Evolutionary conservation across 2,113 vertebrate species (phyloP).

Genomic region (Takifugu bimaculatus): DNA sequence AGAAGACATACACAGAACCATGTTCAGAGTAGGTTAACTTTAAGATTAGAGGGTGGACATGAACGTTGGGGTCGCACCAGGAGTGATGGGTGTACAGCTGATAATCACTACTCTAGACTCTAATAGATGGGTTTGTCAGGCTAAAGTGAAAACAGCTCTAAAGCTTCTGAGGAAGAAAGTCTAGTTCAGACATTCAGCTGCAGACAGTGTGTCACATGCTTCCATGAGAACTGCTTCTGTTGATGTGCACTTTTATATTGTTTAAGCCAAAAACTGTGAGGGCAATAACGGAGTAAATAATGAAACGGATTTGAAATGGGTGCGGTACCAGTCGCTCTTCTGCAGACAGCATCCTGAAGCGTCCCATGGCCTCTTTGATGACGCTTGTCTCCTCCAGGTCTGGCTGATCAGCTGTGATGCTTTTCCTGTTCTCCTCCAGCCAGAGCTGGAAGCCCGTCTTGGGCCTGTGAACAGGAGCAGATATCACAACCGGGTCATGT

Average conservation of each 20-base stretch:
- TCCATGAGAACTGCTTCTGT: too few relatives aligned
- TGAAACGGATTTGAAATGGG: neutral
- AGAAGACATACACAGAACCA: too few relatives aligned
- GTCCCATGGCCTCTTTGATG: slow-evolving; percentile 93
- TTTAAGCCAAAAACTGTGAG: too few relatives aligned
- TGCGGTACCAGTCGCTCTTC: slow-evolving; percentile 86
- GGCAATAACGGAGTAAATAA: too few relatives aligned
- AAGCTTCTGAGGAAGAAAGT: neutral
- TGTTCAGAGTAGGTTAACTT: too few relatives aligned
- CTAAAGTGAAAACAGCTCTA: neutral
- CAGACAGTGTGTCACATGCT: too few relatives aligned
- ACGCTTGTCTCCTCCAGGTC: slow-evolving; percentile 86
- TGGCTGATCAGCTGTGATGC: slow-evolving; percentile 79
- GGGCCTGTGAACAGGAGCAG: slow-evolving; percentile 68
- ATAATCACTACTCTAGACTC: neutral
- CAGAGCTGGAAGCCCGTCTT: slow-evolving; percentile 96
- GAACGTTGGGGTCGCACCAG: too few relatives aligned
- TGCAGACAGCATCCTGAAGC: slow-evolving; percentile 80
- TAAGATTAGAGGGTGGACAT: too few relatives aligned
- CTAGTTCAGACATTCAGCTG: neutral
- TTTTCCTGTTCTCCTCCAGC: slow-evolving; percentile 89
- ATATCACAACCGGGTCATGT: neutral
- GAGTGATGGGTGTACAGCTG: too few relatives aligned
- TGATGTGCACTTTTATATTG: neutral
- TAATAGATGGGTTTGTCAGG: slow-evolving; percentile 1